A percentile compares a stretch with the other conserved stretches of the same genome.
Conservation (phyloP, 2,888 invertebrate species). For the Chaetogeoica ovagalla region DNA sequence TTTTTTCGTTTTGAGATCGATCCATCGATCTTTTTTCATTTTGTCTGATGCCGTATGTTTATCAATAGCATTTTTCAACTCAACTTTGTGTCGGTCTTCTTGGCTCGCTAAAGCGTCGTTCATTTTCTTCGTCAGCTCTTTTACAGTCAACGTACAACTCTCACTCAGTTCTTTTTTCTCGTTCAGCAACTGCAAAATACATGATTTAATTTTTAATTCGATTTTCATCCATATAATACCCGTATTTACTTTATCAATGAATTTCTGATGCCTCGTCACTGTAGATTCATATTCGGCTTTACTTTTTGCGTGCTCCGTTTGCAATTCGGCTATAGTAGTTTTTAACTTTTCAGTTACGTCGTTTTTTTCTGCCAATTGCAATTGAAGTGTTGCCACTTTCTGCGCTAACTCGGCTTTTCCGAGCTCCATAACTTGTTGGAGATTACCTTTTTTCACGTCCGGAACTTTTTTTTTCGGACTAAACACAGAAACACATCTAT, state of each 20-base stretch:
- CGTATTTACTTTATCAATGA: slow-evolving; percentile 71
- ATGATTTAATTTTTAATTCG: too few relatives aligned
- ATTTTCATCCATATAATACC: not conserved
- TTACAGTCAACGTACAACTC: slow-evolving; percentile 71
- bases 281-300: slow-evolving; percentile 74
- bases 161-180: slow-evolving; percentile 79
- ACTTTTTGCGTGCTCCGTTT: slow-evolving; percentile 64
- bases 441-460: slow-evolving; percentile 60
- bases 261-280: slow-evolving; percentile 77
- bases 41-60: slow-evolving; percentile 79
- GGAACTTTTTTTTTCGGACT: slow-evolving; percentile 61
- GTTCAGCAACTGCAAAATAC: slow-evolving; percentile 66
- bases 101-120: slow-evolving; percentile 69
- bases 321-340: slow-evolving; percentile 61
- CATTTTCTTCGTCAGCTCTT: slow-evolving; percentile 70
- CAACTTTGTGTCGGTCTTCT: slow-evolving; percentile 75
- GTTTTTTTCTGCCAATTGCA: slow-evolving; percentile 67
- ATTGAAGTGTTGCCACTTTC: slow-evolving; percentile 66
- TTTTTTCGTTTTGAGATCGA: slow-evolving; percentile 80
- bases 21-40: slow-evolving; percentile 75
- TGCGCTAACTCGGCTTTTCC: slow-evolving; percentile 65
- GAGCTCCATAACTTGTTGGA: slow-evolving; percentile 59
- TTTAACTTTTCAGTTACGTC: slow-evolving; percentile 65
- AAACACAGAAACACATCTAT: not conserved
- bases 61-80: slow-evolving; percentile 74